Evolutionary conservation across 2,888 invertebrate species (phyloP).

Genomic region (Drosophila pullipes): DNA sequence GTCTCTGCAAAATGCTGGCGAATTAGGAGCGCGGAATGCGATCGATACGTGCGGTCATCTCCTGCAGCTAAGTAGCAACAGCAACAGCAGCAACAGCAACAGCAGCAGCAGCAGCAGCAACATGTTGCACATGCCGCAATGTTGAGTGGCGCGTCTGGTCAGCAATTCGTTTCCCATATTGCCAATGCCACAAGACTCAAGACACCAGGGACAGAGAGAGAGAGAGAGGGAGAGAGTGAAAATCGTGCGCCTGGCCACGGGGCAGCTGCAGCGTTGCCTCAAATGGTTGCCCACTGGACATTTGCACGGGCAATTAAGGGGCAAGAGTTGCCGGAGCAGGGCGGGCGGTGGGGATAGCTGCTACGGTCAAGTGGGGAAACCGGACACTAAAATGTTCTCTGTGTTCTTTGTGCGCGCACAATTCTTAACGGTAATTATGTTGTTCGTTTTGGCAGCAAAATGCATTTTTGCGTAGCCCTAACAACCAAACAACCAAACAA

Average conservation of each 20-base stretch:
- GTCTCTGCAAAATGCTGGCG: slow-evolving; percentile 72
- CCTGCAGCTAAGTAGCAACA: slow-evolving; percentile 60
- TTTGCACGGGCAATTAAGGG: slow-evolving; percentile 75
- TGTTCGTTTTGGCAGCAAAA: slow-evolving; percentile 80
- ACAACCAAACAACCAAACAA: slow-evolving; percentile 43
- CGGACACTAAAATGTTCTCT: slow-evolving; percentile 46
- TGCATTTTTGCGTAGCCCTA: slow-evolving; percentile 78
- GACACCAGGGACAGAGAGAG: background rate
- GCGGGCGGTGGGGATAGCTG: background rate
- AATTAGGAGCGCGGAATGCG: slow-evolving; percentile 82
- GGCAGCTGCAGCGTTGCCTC: slow-evolving; percentile 52
- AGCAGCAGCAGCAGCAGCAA: slow-evolving; percentile 49
- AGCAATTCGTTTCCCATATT: slow-evolving; percentile 81
- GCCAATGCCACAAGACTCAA: slow-evolving; percentile 66
- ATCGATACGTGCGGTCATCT: slow-evolving; percentile 81
- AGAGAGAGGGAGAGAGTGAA: slow-evolving; percentile 12
- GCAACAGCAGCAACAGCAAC: slow-evolving; percentile 27
- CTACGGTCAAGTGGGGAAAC: slow-evolving; percentile 10
- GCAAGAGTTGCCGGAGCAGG: background rate
- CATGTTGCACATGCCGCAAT: slow-evolving; percentile 79
- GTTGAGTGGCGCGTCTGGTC: slow-evolving; percentile 72
- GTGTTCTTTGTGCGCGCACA: slow-evolving; percentile 50
- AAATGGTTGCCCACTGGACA: slow-evolving; percentile 67
- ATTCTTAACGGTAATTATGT: slow-evolving; percentile 82
- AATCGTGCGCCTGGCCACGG: slow-evolving; percentile 52